A percentile compares a stretch with the other conserved stretches of the same genome.
Conservation (phyloP, 2,797 vertebrate genomes). For the Molossus alvarezi region DNA sequence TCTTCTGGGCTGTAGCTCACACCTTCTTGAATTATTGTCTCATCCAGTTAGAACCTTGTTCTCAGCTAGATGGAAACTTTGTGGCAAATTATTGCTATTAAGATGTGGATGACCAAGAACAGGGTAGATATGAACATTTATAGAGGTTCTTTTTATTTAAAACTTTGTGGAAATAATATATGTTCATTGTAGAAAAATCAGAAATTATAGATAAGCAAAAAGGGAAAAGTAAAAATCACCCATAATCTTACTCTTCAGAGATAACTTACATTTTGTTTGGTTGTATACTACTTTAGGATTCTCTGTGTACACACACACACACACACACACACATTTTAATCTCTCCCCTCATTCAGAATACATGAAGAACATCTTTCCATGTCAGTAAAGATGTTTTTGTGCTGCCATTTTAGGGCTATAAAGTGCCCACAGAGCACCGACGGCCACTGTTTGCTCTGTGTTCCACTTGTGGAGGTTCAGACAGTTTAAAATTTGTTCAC, state of each 20-base stretch:
- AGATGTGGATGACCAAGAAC: not conserved
- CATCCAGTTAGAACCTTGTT: not conserved
- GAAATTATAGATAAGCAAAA: not conserved
- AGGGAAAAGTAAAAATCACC: not conserved
- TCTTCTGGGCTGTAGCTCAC: not conserved
- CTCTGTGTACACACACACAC: not conserved
- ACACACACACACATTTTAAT: not conserved
- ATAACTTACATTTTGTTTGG: not conserved
- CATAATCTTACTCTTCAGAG: not conserved
- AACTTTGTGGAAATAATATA: not conserved
- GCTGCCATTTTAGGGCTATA: not conserved
- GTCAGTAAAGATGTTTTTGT: not conserved
- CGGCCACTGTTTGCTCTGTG: not conserved
- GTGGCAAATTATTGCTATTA: not conserved
- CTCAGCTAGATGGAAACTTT: not conserved
- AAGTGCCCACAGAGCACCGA: not conserved
- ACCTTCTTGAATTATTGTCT: not conserved
- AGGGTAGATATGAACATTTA: not conserved
- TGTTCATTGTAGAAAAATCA: not conserved
- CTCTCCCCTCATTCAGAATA: not conserved
- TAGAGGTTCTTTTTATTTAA: conserved; percentile 23
- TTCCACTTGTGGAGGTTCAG: not conserved
- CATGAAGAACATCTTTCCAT: not conserved
- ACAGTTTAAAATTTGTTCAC: not conserved
- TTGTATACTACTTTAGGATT: not conserved